Conservation (phyloP, 2,888 invertebrate genomes). For the Pristionchus exspectatus region DNA sequence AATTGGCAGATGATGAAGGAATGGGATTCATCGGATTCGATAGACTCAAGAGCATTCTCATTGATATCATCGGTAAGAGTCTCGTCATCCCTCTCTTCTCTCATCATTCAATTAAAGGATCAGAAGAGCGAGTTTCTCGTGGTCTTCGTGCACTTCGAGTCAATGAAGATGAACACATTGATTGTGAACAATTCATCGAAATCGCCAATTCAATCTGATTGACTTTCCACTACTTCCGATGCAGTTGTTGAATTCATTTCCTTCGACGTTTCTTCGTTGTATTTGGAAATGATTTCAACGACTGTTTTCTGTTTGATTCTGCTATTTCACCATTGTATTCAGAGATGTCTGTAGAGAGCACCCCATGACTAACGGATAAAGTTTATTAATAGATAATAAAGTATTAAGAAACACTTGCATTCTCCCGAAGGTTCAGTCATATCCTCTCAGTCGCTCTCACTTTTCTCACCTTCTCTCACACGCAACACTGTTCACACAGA, state of each 20-base stretch:
- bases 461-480: constrained; percentile 53
- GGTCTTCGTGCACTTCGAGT: constrained; percentile 29
- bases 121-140: not conserved
- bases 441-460: constrained; percentile 45
- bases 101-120: not conserved
- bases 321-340: not conserved
- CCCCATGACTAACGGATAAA: not conserved
- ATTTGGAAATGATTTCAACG: not conserved
- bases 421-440: not conserved
- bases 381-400: not conserved
- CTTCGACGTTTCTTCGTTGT: not conserved
- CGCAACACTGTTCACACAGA: constrained; percentile 54
- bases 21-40: constrained; percentile 46
- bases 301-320: constrained; percentile 22
- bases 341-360: not conserved
- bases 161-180: constrained; percentile 50
- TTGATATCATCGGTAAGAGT: constrained; percentile 14
- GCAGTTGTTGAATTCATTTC: not conserved
- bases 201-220: constrained; percentile 44
- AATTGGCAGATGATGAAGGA: constrained; percentile 40
- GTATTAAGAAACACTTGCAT: not conserved
- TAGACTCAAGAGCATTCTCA: constrained; percentile 1
- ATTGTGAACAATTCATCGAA: constrained; percentile 50
- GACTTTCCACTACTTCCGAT: not conserved
- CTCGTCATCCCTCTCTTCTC: not conserved